Conservation (phyloP, 2,113 vertebrate genomes). For the Eubucco bourcierii region DNA sequence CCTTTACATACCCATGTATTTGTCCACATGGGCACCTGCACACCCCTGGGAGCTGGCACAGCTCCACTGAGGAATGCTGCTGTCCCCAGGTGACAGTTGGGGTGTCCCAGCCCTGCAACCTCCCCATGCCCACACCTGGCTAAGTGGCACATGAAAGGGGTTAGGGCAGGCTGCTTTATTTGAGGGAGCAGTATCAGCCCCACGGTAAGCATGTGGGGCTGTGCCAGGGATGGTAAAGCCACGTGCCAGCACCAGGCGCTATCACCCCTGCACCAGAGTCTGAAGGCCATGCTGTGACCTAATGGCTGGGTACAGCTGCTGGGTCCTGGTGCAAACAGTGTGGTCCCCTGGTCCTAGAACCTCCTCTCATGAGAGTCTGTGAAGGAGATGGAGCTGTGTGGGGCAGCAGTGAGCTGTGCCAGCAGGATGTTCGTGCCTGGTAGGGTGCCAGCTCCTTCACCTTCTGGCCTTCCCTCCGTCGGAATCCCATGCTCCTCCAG, state of each 20-base stretch:
- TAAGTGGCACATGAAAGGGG: fast-evolving
- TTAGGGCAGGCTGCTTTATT: background rate
- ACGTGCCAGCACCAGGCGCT: fast-evolving
- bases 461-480: background rate
- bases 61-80: background rate
- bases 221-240: background rate
- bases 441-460: fast-evolving
- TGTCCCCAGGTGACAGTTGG: background rate
- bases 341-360: background rate
- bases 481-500: background rate
- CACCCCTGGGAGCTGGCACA: fast-evolving
- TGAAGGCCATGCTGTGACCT: fast-evolving
- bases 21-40: too few relatives aligned
- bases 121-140: fast-evolving
- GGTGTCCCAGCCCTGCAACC: background rate
- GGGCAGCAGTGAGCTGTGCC: background rate
- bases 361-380: background rate
- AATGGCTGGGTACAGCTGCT: fast-evolving
- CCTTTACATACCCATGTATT: fast-evolving
- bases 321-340: fast-evolving
- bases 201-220: fast-evolving
- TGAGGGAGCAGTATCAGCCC: background rate
- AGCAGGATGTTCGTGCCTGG: fast-evolving
- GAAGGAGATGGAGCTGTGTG: slow-evolving; percentile 39
- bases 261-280: fast-evolving